Base-by-base conservation (phyloP, 2,797 vertebrate species). In the Onychomys torridus region DNA sequence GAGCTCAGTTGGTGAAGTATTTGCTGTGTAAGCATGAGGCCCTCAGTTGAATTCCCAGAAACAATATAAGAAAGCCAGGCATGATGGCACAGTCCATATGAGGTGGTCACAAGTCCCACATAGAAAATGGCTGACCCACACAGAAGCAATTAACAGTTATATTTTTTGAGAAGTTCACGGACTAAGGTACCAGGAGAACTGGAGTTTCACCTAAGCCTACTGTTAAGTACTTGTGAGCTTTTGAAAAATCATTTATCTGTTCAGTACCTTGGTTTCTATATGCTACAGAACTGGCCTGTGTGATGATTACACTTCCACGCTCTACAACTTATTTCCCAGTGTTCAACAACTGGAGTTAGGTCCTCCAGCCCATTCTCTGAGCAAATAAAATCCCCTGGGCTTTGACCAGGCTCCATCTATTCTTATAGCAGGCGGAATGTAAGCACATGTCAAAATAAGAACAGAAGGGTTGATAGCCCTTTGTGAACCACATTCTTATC, bases 401-500 rank as follows among this genome's bases (percentile, higher is more conserved):
- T 96, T 81, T 93, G 97, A 96, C 55, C 3, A 0, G 17, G 76
- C 87, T 92, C 90, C 76, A 63, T n/a, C 71, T 63, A 86, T 78
- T 96, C 97, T 94, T 5, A 6, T 61, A 96, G 93, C 91, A 43
- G 21, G 90, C 73, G 96, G 98, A 97, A 91, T 83, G 90, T 96
- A 98, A 89, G 2, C 91, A 79, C 88, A 84, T 81, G 52, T 93
- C 52, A 8, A 95, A 97, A 93, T 84, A 90, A 96, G 97, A 97
- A 82, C 86, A 96, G 96, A 94, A 97, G 97, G 55, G 84, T 98
- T 98, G 97, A 98, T 98, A 97, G 96, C 98, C 98, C 97, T 98
- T 99, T 98, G 99, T 98, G 97, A 97, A 96, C 77, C 97, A 98
- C 98, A 99, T 99, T 99, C 98, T 98, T 99, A 97, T 92, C 96